Evolutionary conservation across 2,888 invertebrate species (phyloP).

Genomic region (Drosophila atroscutellata): DNA sequence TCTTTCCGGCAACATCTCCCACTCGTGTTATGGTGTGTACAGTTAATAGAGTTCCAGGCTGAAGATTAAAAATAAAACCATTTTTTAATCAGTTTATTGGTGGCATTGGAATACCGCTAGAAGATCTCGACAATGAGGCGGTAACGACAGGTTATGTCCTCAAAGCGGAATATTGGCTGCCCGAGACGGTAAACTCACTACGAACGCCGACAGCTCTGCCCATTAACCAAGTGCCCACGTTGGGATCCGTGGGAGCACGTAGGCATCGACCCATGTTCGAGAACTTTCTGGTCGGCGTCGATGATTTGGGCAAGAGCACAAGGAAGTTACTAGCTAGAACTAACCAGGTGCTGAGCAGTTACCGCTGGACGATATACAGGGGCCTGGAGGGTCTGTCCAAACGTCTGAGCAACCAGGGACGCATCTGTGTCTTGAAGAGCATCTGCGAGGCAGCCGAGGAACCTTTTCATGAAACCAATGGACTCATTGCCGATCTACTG

Average conservation of each 20-base stretch:
- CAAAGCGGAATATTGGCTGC: slow-evolving; percentile 83
- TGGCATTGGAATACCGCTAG: slow-evolving; percentile 84
- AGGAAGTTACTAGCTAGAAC: slow-evolving; percentile 56
- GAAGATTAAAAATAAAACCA: background rate
- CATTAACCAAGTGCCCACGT: slow-evolving; percentile 60
- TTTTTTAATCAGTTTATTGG: slow-evolving; percentile 75
- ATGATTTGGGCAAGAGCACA: slow-evolving; percentile 67
- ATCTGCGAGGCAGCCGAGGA: slow-evolving; percentile 91
- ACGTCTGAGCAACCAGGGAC: slow-evolving; percentile 89
- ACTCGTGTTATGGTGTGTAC: slow-evolving; percentile 82
- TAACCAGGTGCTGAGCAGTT: slow-evolving; percentile 72
- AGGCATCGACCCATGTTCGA: slow-evolving; percentile 67
- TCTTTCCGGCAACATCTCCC: slow-evolving; percentile 83
- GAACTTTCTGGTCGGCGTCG: slow-evolving; percentile 64
- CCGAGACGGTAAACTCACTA: slow-evolving; percentile 70
- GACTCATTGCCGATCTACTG: slow-evolving; percentile 90
- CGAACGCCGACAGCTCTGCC: slow-evolving; percentile 63
- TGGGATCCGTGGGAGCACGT: slow-evolving; percentile 58
- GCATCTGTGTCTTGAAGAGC: slow-evolving; percentile 90
- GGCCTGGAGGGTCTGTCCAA: slow-evolving; percentile 78
- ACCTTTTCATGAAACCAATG: slow-evolving; percentile 89
- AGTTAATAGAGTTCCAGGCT: background rate
- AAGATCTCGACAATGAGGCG: slow-evolving; percentile 79
- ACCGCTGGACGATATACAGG: slow-evolving; percentile 82
- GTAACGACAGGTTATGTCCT: slow-evolving; percentile 83